Base-by-base conservation (phyloP, 2,888 invertebrate species). In the Pterostichus madidus region DNA sequence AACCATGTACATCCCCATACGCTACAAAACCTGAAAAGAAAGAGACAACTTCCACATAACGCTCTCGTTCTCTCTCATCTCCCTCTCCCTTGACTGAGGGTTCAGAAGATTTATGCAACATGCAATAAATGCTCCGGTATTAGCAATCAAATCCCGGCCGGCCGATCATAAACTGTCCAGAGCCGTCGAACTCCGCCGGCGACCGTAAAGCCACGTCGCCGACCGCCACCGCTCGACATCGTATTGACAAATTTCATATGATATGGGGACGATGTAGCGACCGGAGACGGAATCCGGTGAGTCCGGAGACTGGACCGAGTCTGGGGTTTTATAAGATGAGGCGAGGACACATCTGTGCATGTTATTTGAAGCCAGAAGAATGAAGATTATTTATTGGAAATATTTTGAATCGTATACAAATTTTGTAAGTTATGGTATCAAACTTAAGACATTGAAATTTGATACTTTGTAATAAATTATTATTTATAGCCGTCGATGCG, bases 111-210 rank as follows among this genome's bases (percentile, higher is more conserved):
- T 88, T 88, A 88, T 88, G 87, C 87, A 87, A 86, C 86, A 85
- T 86, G 88, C 88, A 87, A 88, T 88, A 88, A 88, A 88, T 87
- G 88, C 86, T 86, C 46, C 24, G 86, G 87, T 88, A 88, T 88
- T 88, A 88, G 88, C 88, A 87, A 88, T 88, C 78, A 83, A 83
- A 83, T 61, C 79, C 78, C 32, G 49, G 31, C 44, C 83, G 61
- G 78, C 73, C 59, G 81, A 81, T 81, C 81, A 81, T 81, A 81
- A 81, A 81, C 46, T 81, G 75, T 75, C 59, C 73, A 35, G 49
- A 13, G 52, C 56, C 56, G 35, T 77, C 56, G 77, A 52, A 75
- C 49, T 52, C 39, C 10, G 44, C 15, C 68, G 68, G 6, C 35
- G 68, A 17, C 44, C 44, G 44, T 64, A 64, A 64, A 64, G 64